Conservation (phyloP, 2,797 vertebrate genomes). For the Enteromius treurensis region DNA sequence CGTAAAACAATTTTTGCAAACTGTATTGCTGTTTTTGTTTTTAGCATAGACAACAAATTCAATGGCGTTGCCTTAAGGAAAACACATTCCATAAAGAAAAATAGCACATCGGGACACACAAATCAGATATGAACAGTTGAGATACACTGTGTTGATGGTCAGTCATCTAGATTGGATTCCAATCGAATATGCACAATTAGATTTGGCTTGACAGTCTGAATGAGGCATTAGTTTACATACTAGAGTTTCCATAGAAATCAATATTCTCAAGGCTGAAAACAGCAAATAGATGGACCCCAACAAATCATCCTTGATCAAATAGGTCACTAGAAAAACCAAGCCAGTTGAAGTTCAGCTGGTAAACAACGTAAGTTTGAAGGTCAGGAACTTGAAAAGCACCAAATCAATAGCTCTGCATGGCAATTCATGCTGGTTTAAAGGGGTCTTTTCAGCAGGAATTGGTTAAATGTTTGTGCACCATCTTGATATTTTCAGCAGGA, state of each 20-base stretch:
- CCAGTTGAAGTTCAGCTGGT: not conserved
- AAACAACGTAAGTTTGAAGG: not conserved
- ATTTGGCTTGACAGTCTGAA: not conserved
- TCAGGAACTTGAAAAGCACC: not conserved
- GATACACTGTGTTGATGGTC: not conserved
- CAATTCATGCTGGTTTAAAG: not conserved
- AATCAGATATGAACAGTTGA: not conserved
- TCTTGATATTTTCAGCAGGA: not conserved
- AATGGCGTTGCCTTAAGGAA: not conserved
- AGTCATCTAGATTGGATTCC: not conserved
- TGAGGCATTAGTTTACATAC: not conserved
- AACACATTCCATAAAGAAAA: not conserved
- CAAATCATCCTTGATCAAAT: not conserved
- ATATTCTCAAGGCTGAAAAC: not conserved
- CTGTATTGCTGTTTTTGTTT: not conserved
- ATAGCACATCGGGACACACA: not conserved
- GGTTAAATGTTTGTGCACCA: not conserved
- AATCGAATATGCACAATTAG: not conserved
- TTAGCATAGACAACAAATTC: not conserved
- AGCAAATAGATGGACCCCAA: not conserved
- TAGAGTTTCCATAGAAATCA: constrained; percentile 4
- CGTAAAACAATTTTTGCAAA: not conserved
- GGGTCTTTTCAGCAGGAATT: not conserved
- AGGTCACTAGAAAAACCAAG: not conserved
- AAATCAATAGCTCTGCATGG: not conserved